These are phyloP conservation scores for Cephus runcator DNA, from an alignment of 2,888 invertebrate species.

Conservation along the genomic window DNA sequence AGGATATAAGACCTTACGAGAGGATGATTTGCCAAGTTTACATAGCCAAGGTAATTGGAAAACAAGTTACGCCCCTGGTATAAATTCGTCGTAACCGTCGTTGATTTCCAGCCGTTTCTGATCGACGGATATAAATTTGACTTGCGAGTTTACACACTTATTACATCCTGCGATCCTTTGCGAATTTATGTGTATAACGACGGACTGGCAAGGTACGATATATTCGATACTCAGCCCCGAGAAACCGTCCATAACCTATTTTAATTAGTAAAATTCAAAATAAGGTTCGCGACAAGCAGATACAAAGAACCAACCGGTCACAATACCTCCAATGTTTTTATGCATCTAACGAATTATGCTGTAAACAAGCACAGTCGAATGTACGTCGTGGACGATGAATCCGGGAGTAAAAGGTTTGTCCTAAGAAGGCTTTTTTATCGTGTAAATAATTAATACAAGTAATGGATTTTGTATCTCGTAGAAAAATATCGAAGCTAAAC, in stretches of 20 bases:
- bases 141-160: constrained; percentile 85
- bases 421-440: not conserved
- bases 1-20: constrained; percentile 82
- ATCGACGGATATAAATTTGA: constrained; percentile 95
- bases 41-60: constrained; percentile 69
- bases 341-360: constrained; percentile 96
- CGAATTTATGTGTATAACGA: constrained; percentile 92
- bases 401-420: constrained; percentile 84
- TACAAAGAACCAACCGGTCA: constrained; percentile 85
- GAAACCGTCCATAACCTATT: not conserved
- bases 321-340: constrained; percentile 88
- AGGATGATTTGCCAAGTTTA: constrained; percentile 90
- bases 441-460: constrained; percentile 4
- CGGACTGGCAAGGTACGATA: constrained; percentile 79
- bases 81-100: not conserved
- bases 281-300: constrained; percentile 86
- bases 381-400: constrained; percentile 85
- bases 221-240: not conserved
- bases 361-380: constrained; percentile 91
- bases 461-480: constrained; percentile 46
- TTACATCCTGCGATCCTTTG: constrained; percentile 91
- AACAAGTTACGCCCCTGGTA: not conserved
- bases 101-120: constrained; percentile 75
- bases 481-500: constrained; percentile 83
- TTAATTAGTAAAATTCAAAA: not conserved